Evolutionary conservation across 2,797 vertebrate species (phyloP).

Genomic region (Malurus splendens): DNA sequence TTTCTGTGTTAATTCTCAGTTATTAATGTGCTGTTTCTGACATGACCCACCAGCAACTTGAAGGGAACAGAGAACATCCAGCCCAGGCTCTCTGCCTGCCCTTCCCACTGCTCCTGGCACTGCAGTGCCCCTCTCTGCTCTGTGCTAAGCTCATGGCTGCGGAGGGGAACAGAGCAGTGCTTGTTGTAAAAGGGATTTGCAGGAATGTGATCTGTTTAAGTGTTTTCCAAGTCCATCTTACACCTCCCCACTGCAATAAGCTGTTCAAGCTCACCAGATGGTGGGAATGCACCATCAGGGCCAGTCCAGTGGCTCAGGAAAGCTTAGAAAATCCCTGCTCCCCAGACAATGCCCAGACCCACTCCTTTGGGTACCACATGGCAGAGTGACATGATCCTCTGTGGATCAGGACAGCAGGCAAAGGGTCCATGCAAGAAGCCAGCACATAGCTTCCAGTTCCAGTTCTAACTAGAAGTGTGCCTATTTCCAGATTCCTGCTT

Average conservation of each 20-base stretch:
- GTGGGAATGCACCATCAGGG: background rate
- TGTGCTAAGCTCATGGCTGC: background rate
- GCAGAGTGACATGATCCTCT: background rate
- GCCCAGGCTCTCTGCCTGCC: background rate
- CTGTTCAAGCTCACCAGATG: background rate
- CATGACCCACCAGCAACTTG: background rate
- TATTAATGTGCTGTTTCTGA: background rate
- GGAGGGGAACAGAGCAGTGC: background rate
- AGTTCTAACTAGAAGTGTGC: background rate
- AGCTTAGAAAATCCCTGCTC: background rate
- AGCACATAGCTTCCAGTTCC: background rate
- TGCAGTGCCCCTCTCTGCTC: background rate
- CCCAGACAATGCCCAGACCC: background rate
- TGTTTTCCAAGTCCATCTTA: background rate
- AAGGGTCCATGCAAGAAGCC: background rate
- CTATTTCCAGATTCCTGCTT: background rate
- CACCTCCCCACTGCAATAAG: background rate
- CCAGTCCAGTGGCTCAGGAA: background rate
- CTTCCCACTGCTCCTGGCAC: background rate
- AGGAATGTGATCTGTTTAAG: background rate
- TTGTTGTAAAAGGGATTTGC: background rate
- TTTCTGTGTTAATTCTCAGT: background rate
- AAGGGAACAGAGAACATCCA: background rate
- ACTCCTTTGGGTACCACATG: rapidly evolving
- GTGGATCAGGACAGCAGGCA: rapidly evolving